These are phyloP conservation scores for Cettia cetti DNA, from an alignment of 2,113 vertebrate species.

Conservation along the genomic window DNA sequence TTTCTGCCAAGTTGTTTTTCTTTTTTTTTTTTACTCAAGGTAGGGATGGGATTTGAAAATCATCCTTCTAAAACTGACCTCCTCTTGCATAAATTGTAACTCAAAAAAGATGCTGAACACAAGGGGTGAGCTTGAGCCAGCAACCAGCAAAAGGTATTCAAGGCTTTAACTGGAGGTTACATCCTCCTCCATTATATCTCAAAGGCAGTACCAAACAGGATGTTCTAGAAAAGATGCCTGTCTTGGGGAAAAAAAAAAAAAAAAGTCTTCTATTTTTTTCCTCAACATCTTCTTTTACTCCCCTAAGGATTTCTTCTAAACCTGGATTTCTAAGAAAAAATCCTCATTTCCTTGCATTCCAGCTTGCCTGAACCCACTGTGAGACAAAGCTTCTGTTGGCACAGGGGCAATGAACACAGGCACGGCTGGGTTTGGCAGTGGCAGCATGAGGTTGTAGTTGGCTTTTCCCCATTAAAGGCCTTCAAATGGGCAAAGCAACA, in stretches of 20 bases:
- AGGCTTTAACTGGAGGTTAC: background rate
- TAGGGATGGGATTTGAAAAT: background rate
- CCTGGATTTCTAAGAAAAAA: background rate
- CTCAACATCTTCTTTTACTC: background rate
- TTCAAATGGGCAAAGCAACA: background rate
- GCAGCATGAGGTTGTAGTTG: background rate
- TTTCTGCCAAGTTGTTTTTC: background rate
- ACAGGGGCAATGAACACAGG: background rate
- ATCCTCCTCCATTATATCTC: background rate
- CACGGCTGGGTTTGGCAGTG: background rate
- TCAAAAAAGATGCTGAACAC: background rate
- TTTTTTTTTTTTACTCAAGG: fast-evolving
- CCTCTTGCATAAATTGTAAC: background rate
- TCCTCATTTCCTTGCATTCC: background rate
- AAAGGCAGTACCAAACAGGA: background rate
- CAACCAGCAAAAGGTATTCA: background rate
- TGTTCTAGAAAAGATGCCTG: background rate
- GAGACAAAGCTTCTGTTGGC: background rate
- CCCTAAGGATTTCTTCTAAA: background rate
- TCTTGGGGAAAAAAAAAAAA: background rate
- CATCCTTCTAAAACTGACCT: background rate
- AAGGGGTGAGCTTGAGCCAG: background rate
- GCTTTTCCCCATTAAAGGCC: background rate
- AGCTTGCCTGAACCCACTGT: background rate
- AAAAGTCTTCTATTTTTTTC: background rate